Percentiles rank a stretch among this genome's conserved stretches.
These are phyloP conservation scores for Labia minor DNA, from an alignment of 2,888 invertebrate species.

Conservation along the genomic window DNA sequence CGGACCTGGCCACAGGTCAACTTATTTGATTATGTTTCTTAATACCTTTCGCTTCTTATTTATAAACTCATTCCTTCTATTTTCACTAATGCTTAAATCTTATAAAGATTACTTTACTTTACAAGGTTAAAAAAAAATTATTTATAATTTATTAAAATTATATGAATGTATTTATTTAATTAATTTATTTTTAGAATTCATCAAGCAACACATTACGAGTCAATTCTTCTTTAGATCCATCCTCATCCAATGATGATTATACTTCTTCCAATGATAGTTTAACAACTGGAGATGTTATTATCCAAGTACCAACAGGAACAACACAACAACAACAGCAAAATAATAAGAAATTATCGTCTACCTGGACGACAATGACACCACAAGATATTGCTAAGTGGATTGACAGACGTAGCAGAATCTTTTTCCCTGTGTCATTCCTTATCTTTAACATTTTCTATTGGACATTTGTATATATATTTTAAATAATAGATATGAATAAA, in stretches of 20 bases:
- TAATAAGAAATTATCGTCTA: not conserved
- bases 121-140: not conserved
- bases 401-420: conserved; percentile 62
- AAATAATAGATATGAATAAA: too few relatives aligned
- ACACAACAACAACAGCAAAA: conserved; percentile 31
- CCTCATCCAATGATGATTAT: not conserved
- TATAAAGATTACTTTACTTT: too few relatives aligned
- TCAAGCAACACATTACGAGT: not conserved
- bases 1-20: too few relatives aligned
- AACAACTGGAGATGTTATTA: conserved; percentile 20
- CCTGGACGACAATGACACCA: conserved; percentile 74
- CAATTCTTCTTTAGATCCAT: conserved; percentile 16
- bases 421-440: conserved; percentile 66
- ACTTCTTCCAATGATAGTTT: not conserved
- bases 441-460: conserved; percentile 70
- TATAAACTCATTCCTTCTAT: too few relatives aligned
- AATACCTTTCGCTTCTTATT: too few relatives aligned
- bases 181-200: not conserved
- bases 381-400: conserved; percentile 83
- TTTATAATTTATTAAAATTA: too few relatives aligned
- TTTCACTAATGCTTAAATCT: too few relatives aligned
- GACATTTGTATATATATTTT: conserved; percentile 51
- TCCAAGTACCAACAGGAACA: conserved; percentile 26
- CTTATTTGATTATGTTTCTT: too few relatives aligned
- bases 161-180: not conserved